phyloP scores from a whole-genome alignment of 2,888 invertebrate species.

The Phyto melanocephala region DNA sequence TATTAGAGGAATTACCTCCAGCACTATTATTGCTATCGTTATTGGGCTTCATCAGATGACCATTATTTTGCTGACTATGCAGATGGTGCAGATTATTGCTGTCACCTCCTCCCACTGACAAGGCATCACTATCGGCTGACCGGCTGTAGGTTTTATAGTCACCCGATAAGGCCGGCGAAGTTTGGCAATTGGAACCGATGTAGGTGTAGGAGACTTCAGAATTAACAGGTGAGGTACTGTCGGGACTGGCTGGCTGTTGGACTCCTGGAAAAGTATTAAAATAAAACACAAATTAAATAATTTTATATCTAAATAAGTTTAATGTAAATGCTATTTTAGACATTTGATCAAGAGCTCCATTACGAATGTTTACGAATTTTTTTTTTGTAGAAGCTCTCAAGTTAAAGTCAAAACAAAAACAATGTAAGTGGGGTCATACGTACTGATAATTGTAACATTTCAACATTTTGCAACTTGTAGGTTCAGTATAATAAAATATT shows the following conservation, averaged over 20 bases:
- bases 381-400: too few relatives aligned
- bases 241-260: constrained; percentile 87
- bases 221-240: constrained; percentile 91
- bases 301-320: too few relatives aligned
- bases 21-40: constrained; percentile 67
- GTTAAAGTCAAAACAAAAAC: too few relatives aligned
- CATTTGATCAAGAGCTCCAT: too few relatives aligned
- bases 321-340: too few relatives aligned
- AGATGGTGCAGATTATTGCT: constrained; percentile 60
- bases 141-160: constrained; percentile 78
- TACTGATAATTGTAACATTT: too few relatives aligned
- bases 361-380: too few relatives aligned
- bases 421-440: too few relatives aligned
- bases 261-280: constrained; percentile 55
- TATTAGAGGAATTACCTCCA: constrained; percentile 68
- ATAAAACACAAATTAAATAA: not conserved
- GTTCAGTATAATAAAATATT: too few relatives aligned
- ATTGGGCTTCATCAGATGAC: constrained; percentile 41
- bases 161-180: constrained; percentile 76
- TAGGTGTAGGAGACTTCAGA: constrained; percentile 84
- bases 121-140: constrained; percentile 76
- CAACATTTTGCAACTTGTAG: too few relatives aligned
- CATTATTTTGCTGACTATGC: constrained; percentile 58
- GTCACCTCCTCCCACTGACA: constrained; percentile 74
- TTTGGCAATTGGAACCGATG: constrained; percentile 77